A percentile compares a stretch with the other conserved stretches of the same genome.
These are phyloP conservation scores for Ephialtes manifestator DNA, from an alignment of 2,888 invertebrate genomes.

Conservation along the genomic window DNA sequence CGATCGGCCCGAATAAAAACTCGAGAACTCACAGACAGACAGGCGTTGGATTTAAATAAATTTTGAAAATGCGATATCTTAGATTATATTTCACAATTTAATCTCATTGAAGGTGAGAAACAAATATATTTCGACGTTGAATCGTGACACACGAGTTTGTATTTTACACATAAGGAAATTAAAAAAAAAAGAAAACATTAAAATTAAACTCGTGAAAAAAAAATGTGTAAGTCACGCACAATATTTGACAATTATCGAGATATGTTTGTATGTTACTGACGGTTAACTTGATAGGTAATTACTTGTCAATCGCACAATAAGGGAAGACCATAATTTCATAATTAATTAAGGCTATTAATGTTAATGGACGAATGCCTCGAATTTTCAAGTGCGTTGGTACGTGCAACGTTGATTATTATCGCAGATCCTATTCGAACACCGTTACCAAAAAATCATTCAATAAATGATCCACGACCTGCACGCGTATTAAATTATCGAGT, in stretches of 20 bases:
- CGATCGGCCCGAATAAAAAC: no score
- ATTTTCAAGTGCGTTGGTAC: not conserved
- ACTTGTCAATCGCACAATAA: conserved; percentile 65
- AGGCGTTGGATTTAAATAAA: no score
- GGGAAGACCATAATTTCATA: conserved; percentile 36
- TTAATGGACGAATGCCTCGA: conserved; percentile 21
- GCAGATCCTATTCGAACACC: not conserved
- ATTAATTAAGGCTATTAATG: conserved; percentile 39
- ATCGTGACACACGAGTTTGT: conserved; percentile 7
- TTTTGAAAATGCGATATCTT: conserved; percentile 4
- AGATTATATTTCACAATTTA: not conserved
- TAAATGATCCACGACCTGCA: conserved; percentile 1
- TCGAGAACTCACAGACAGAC: no score
- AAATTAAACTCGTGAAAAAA: not conserved
- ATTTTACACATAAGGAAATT: not conserved
- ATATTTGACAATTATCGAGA: not conserved
- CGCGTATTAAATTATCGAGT: conserved; percentile 36
- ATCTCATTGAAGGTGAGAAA: not conserved
- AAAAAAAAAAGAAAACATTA: not conserved
- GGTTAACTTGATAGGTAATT: conserved; percentile 21
- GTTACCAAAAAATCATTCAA: not conserved
- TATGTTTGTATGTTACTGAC: not conserved
- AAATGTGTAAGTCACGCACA: not conserved
- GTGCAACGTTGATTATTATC: not conserved
- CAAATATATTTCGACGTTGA: conserved; percentile 1